These are phyloP conservation scores for Hedychridium roseum DNA, from an alignment of 2,888 invertebrate species.

Conservation along the genomic window DNA sequence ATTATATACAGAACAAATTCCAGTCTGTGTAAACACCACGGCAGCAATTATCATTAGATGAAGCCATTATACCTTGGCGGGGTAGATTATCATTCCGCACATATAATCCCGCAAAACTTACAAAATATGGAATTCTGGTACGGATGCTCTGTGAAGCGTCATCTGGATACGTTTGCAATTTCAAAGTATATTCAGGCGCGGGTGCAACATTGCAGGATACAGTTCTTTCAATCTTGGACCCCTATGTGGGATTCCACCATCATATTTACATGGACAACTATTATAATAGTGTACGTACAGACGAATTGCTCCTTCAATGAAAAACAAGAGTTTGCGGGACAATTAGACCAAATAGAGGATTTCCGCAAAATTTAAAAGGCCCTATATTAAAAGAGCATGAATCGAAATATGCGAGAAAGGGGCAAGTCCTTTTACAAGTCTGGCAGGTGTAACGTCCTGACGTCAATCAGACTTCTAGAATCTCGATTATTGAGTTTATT, in stretches of 20 bases:
- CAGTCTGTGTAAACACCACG: conserved; percentile 4
- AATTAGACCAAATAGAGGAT: conserved; percentile 13
- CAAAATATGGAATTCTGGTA: conserved; percentile 12
- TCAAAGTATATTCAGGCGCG: conserved; percentile 11
- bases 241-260: conserved; percentile 12
- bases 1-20: conserved; percentile 2
- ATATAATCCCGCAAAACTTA: conserved; percentile 15
- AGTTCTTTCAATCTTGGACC: conserved; percentile 11
- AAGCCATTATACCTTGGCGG: conserved; percentile 16
- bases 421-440: conserved; percentile 9
- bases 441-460: no score
- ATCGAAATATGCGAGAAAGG: conserved; percentile 11
- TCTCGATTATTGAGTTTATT: no score
- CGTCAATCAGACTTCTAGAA: no score
- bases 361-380: conserved; percentile 12
- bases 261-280: conserved; percentile 17
- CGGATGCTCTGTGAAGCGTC: conserved; percentile 11
- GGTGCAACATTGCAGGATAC: conserved; percentile 4
- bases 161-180: conserved; percentile 12
- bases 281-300: conserved; percentile 13
- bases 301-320: conserved; percentile 11
- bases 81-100: conserved; percentile 11
- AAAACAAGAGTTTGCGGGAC: conserved; percentile 14
- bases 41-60: conserved; percentile 8
- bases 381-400: conserved; percentile 5